phyloP scores from a whole-genome alignment of 1,140 invertebrate genomes.

The Akabosia matsudoensis region DNA sequence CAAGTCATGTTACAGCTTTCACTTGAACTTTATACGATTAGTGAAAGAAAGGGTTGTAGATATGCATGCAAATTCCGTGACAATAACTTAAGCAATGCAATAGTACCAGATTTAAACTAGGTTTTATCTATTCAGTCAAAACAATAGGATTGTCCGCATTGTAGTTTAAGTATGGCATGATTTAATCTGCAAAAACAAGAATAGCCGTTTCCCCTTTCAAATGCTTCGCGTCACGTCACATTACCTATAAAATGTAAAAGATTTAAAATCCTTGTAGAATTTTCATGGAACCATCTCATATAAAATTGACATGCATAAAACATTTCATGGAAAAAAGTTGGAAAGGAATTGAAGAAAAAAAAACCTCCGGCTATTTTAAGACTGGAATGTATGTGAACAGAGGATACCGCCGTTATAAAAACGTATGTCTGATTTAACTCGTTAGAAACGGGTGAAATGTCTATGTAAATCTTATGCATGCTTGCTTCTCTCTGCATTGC shows the following conservation, averaged over 20 bases:
- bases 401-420: too few relatives aligned
- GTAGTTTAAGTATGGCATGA: not conserved
- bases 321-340: not conserved
- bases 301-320: not conserved
- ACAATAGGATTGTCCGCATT: not conserved
- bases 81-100: too few relatives aligned
- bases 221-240: too few relatives aligned
- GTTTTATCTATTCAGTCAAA: not conserved
- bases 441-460: not conserved
- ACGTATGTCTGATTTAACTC: not conserved
- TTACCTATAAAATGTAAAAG: too few relatives aligned
- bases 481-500: conserved; percentile 2
- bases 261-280: too few relatives aligned
- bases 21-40: not conserved
- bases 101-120: too few relatives aligned
- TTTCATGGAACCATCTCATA: not conserved
- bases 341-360: not conserved
- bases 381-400: too few relatives aligned
- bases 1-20: not conserved
- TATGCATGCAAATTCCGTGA: too few relatives aligned
- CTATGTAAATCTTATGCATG: conserved; percentile 22
- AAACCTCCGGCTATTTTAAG: not conserved
- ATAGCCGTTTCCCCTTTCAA: not conserved
- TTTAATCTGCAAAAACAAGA: not conserved
- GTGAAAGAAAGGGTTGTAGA: too few relatives aligned